Conservation (phyloP, 2,888 invertebrate species). For the Aleiodes testaceus region DNA sequence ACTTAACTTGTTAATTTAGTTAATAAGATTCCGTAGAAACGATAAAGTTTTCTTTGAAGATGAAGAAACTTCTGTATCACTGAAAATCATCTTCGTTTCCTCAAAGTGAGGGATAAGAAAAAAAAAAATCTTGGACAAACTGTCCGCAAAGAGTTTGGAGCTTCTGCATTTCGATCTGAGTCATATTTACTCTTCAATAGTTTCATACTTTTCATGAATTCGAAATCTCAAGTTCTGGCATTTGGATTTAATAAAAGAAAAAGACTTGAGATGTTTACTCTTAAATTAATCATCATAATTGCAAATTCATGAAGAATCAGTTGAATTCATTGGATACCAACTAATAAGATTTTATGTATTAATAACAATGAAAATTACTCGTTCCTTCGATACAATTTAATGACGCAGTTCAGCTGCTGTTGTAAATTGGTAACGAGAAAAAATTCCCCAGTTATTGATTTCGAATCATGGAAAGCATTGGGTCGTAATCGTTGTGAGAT, state of each 20-base stretch:
- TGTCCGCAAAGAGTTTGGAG: neutral
- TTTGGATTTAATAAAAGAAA: constrained; percentile 18
- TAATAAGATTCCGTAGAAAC: constrained; percentile 35
- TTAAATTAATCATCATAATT: constrained; percentile 43
- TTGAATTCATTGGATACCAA: no score
- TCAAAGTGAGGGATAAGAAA: neutral
- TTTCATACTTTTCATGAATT: neutral
- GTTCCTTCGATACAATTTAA: no score
- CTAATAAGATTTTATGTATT: no score
- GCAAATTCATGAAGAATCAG: no score
- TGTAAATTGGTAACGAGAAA: neutral
- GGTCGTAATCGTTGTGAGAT: constrained; percentile 10
- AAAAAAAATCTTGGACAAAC: no score
- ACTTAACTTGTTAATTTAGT: constrained; percentile 43
- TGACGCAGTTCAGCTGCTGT: no score
- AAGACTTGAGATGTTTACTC: constrained; percentile 28
- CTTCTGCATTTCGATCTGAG: neutral
- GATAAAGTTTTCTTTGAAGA: constrained; percentile 9
- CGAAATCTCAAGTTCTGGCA: constrained; percentile 47
- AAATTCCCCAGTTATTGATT: constrained; percentile 12
- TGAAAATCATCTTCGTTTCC: constrained; percentile 46
- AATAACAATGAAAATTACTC: no score
- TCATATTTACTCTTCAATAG: neutral
- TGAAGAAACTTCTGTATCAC: constrained; percentile 48
- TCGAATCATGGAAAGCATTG: constrained; percentile 11